Percentiles rank a stretch among this genome's conserved stretches.
Conservation (phyloP, 92 coral and sea anemone species). For the Meandrina meandrites region DNA sequence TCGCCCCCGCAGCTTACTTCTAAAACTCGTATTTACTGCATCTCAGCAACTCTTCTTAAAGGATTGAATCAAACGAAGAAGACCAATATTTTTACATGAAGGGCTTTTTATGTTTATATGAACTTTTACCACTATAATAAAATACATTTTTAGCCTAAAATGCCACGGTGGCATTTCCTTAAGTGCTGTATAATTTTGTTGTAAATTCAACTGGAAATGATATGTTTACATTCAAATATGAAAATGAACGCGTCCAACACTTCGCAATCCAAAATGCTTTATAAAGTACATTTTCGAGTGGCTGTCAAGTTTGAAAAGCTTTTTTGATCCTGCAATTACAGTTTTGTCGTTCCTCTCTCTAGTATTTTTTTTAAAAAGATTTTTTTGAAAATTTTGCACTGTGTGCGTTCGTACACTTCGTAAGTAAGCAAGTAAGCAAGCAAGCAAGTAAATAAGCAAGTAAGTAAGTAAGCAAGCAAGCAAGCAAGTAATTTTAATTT, state of each 20-base stretch:
- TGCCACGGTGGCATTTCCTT: background rate
- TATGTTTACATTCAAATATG: background rate
- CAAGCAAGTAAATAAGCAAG: too few relatives aligned
- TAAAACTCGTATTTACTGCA: too few relatives aligned
- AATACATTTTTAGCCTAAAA: background rate
- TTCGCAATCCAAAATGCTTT: background rate
- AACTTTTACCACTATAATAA: background rate
- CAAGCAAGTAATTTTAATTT: background rate
- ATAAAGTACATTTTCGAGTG: constrained; percentile 4
- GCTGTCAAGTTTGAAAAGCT: background rate
- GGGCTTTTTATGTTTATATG: background rate
- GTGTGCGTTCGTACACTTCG: too few relatives aligned
- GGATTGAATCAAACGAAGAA: too few relatives aligned
- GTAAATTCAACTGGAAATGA: background rate
- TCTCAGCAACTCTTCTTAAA: too few relatives aligned
- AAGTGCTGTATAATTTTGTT: background rate
- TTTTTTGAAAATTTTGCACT: too few relatives aligned
- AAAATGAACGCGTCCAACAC: background rate
- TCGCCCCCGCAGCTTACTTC: too few relatives aligned
- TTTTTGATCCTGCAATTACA: background rate
- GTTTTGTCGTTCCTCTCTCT: background rate
- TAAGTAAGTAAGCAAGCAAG: too few relatives aligned
- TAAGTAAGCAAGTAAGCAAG: too few relatives aligned
- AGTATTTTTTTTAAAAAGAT: too few relatives aligned
- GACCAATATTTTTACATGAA: background rate